Conservation (phyloP, 2,113 vertebrate genomes). For the Colius striatus region DNA sequence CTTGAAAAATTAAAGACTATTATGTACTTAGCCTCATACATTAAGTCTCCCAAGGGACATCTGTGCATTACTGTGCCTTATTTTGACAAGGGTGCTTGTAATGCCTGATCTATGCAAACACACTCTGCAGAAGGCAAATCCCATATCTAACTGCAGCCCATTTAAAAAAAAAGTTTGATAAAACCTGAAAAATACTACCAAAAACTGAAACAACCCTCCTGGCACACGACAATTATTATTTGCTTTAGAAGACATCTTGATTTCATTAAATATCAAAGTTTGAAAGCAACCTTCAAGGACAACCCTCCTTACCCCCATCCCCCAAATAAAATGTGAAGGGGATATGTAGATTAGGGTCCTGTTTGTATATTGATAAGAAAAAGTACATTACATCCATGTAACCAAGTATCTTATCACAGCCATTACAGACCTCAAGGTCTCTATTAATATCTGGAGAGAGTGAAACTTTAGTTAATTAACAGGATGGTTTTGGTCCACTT, state of each 20-base stretch:
- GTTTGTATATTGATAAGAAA: conserved; percentile 57
- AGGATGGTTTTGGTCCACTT: background rate
- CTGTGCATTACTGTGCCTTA: background rate
- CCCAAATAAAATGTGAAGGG: conserved; percentile 53
- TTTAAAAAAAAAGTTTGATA: background rate
- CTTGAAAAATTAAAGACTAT: background rate
- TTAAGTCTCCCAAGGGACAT: background rate
- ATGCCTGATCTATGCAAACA: background rate
- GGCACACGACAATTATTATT: background rate
- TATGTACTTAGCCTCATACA: background rate
- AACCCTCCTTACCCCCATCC: background rate
- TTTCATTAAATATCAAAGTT: conserved; percentile 5
- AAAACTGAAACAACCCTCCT: background rate
- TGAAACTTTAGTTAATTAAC: background rate
- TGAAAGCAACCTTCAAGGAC: conserved; percentile 52
- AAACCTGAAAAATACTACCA: background rate
- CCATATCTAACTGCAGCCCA: background rate
- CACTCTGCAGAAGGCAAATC: background rate
- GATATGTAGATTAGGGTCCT: conserved; percentile 59
- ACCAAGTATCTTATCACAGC: conserved; percentile 51
- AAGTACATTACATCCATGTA: conserved; percentile 51
- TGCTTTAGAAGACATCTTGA: background rate
- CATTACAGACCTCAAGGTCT: conserved; percentile 16
- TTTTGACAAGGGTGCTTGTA: background rate
- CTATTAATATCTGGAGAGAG: conserved; percentile 29